Conservation (phyloP, 2,888 invertebrate genomes). For the Scaptomyza caliginosa region DNA sequence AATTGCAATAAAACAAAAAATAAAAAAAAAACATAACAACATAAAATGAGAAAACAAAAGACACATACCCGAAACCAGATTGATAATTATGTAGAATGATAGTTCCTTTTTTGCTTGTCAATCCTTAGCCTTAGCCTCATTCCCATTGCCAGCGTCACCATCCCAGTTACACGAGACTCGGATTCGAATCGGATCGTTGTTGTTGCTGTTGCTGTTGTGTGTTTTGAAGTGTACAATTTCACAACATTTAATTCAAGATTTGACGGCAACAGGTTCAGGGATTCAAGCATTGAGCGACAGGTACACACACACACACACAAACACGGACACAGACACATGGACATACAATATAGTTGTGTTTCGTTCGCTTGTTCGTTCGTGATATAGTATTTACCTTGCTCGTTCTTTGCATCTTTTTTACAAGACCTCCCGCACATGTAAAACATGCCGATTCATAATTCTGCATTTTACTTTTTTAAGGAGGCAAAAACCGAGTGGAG, state of each 20-base stretch:
- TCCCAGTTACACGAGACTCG: constrained; percentile 42
- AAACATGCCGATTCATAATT: constrained; percentile 82
- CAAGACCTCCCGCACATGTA: constrained; percentile 81
- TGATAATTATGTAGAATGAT: constrained; percentile 80
- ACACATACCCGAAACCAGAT: constrained; percentile 49
- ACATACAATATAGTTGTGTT: constrained; percentile 10
- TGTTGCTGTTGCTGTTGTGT: constrained; percentile 13
- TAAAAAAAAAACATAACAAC: neutral
- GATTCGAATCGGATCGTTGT: constrained; percentile 12
- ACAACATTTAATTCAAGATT: constrained; percentile 78
- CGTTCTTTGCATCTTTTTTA: constrained; percentile 34
- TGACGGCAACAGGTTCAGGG: constrained; percentile 61
- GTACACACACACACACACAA: constrained; percentile 40
- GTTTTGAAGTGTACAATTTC: constrained; percentile 79
- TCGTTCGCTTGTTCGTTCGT: neutral
- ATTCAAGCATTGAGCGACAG: constrained; percentile 64
- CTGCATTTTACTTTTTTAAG: constrained; percentile 66
- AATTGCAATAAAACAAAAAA: constrained; percentile 52
- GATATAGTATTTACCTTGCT: constrained; percentile 1
- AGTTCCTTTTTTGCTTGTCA: constrained; percentile 63
- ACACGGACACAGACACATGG: neutral
- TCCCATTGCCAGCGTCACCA: neutral
- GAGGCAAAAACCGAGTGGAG: constrained; percentile 57
- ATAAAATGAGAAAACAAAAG: constrained; percentile 13
- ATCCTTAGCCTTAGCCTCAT: constrained; percentile 6